Conservation (phyloP, 1,140 invertebrate species). For the Leptopilina clavipes region DNA sequence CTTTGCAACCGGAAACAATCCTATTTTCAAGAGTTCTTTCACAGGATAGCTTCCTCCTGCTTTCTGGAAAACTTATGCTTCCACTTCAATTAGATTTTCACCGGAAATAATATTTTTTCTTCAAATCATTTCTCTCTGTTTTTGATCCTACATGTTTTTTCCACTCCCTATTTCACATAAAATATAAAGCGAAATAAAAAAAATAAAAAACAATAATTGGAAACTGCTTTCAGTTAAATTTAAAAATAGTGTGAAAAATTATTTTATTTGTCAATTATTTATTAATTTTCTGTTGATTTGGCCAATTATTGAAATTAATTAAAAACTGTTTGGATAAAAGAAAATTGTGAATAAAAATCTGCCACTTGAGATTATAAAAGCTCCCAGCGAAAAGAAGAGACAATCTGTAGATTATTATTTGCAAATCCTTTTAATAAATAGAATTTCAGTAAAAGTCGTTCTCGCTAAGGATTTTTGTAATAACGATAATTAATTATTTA, state of each 20-base stretch:
- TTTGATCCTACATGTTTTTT: neutral
- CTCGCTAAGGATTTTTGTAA: neutral
- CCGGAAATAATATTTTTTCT: neutral
- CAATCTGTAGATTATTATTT: neutral
- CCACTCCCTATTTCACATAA: too few relatives aligned
- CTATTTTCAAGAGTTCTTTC: slow-evolving; percentile 1
- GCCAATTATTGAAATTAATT: too few relatives aligned
- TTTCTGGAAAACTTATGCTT: slow-evolving; percentile 1
- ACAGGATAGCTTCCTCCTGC: neutral
- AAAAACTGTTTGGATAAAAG: neutral
- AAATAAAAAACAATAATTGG: too few relatives aligned
- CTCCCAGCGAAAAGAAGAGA: neutral
- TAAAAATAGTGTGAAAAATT: too few relatives aligned
- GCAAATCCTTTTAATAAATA: slow-evolving; percentile 5
- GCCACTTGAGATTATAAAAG: neutral
- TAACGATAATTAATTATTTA: too few relatives aligned
- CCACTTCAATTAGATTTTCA: slow-evolving; percentile 15
- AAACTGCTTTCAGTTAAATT: too few relatives aligned
- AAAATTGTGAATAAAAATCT: neutral
- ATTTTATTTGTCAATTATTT: too few relatives aligned
- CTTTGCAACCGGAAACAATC: slow-evolving; percentile 29
- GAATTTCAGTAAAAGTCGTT: neutral
- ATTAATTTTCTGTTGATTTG: too few relatives aligned
- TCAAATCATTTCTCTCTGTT: neutral
- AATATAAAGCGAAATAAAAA: too few relatives aligned